Base-by-base conservation (phyloP, 2,113 vertebrate species). In the Sus scrofa region DNA sequence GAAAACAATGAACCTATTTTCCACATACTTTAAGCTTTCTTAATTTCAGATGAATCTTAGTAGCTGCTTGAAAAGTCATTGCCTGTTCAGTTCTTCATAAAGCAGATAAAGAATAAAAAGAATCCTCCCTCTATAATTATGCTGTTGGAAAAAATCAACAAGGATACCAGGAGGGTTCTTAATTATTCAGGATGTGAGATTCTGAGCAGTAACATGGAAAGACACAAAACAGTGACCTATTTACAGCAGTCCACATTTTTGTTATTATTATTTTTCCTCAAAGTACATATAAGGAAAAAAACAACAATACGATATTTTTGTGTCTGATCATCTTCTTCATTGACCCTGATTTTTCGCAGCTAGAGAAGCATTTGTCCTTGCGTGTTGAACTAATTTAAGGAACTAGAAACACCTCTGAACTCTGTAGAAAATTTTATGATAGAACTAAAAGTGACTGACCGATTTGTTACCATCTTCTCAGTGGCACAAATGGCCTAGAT, bases 401-500 rank as follows among this genome's bases (percentile, higher is more conserved):
- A 91, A 89, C 44, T 52, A 83, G 90, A 91, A 90, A 81, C 27
- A 86, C 2, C 63, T 73, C 34, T 50, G 67, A 95, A 79, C 71
- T 37, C 32, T 62, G 37, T 1, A 79, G 92, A 93, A 91, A 86
- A 81, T 85, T 85, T 94, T 90, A 89, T 27, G 60, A 89, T 44
- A 20, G 58, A 89, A 37, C 22, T 34, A 26, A 94, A 88, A 96
- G 39, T 58, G 71, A 79, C 30, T 74, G 92, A 65, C 60, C 85
- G 77, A 96, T 92, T 86, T 90, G 65, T 65, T 73, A 34, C 50
- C 50, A 92, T 96, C 81, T 75, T 96, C 65, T 93, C 87, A 68
- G 67, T 58, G 65, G 77, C 54, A 44, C 50, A 90, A 96, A 96
- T 82, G 71, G 60, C 90, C 54, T 86, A 65, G 85, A 67, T 87